Percentiles rank a stretch among this genome's conserved stretches.
phyloP scores from a whole-genome alignment of 92 coral and sea anemone genomes.

The Umimayanthus kanabou region DNA sequence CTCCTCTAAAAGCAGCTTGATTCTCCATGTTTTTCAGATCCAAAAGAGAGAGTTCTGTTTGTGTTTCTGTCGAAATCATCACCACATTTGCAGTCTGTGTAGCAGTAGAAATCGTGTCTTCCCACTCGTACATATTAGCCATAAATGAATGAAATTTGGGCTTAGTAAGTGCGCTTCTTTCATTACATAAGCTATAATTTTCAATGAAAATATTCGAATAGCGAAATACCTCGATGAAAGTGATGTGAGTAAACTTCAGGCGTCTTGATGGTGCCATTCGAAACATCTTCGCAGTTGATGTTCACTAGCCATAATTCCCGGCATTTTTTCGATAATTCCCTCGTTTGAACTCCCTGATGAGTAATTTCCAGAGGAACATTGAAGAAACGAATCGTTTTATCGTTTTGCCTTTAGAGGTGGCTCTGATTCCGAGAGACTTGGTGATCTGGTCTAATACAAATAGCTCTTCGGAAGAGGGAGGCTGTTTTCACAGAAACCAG shows the following conservation, averaged over 20 bases:
- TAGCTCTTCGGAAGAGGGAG: too few relatives aligned
- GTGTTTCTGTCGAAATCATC: conserved; percentile 9
- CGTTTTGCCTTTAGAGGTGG: too few relatives aligned
- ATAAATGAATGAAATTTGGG: background rate
- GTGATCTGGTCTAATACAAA: too few relatives aligned
- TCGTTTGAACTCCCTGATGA: conserved; percentile 51
- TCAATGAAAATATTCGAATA: background rate
- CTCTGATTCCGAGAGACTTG: too few relatives aligned
- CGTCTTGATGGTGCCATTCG: conserved; percentile 56
- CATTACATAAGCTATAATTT: background rate
- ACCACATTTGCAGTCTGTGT: conserved; percentile 50
- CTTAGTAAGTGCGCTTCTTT: background rate
- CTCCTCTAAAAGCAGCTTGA: background rate
- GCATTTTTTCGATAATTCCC: conserved; percentile 50
- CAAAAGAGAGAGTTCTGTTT: too few relatives aligned
- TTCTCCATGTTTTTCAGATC: background rate
- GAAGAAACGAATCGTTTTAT: background rate
- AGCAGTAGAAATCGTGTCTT: conserved; percentile 51
- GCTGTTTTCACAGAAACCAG: too few relatives aligned
- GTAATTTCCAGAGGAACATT: conserved; percentile 43
- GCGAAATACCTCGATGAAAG: conserved; percentile 51
- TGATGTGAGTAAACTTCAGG: conserved; percentile 62
- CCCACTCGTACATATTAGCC: too few relatives aligned
- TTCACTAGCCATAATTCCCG: conserved; percentile 56
- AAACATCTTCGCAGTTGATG: conserved; percentile 55